These are phyloP conservation scores for Hydrocynus forskahlii DNA, from an alignment of 2,797 vertebrate species.

Conservation along the genomic window DNA sequence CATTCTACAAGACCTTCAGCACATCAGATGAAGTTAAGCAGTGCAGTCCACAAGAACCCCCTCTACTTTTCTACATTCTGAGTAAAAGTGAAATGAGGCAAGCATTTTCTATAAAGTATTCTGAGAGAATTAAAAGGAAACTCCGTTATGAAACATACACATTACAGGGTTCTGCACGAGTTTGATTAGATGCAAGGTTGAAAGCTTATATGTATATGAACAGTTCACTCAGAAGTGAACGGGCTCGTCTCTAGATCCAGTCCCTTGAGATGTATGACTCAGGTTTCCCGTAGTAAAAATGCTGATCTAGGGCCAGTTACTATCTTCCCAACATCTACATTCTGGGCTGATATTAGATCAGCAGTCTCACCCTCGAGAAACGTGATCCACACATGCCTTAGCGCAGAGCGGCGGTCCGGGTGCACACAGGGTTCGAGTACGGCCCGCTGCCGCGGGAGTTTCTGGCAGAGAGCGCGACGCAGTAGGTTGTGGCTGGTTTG, in stretches of 20 bases:
- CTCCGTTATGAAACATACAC: background rate
- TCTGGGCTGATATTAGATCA: background rate
- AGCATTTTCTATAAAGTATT: background rate
- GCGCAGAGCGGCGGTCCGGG: constrained; percentile 43
- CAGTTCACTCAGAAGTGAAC: background rate
- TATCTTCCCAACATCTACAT: background rate
- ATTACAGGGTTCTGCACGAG: background rate
- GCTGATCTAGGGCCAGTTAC: background rate
- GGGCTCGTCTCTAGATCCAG: background rate
- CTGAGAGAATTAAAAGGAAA: background rate
- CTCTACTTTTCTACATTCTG: background rate
- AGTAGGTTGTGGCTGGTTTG: constrained; percentile 61
- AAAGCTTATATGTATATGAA: background rate
- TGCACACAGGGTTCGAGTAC: constrained; percentile 64
- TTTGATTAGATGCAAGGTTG: background rate
- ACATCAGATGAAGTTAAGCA: too few relatives aligned
- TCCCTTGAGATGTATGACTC: background rate
- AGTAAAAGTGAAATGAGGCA: background rate
- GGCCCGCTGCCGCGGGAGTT: constrained; percentile 28
- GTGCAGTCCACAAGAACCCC: too few relatives aligned
- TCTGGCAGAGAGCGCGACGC: constrained; percentile 61
- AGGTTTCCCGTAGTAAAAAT: constrained; percentile 6
- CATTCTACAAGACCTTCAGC: too few relatives aligned
- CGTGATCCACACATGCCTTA: background rate
- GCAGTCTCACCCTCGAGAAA: background rate